Evolutionary conservation across 2,797 vertebrate genomes (phyloP).

Genomic region (Centroberyx gerrardi): DNA sequence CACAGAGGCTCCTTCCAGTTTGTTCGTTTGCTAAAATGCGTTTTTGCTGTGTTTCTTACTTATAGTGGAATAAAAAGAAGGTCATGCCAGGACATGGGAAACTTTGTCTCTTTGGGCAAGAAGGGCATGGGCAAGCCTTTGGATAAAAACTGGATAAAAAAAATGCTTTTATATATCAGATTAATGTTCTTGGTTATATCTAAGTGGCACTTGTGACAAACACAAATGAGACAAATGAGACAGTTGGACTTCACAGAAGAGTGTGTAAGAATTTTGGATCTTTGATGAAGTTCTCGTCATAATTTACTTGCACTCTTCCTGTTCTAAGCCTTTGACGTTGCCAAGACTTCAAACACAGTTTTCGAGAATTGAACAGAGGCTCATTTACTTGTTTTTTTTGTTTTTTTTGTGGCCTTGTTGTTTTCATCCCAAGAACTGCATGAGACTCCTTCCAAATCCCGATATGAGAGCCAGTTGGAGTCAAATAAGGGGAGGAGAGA

Average conservation of each 20-base stretch:
- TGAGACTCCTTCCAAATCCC: conserved; percentile 78
- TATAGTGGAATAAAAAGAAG: conserved; percentile 38
- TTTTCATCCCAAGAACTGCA: conserved; percentile 77
- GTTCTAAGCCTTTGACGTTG: conserved; percentile 25
- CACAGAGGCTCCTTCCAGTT: conserved; percentile 55
- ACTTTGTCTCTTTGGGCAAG: conserved; percentile 24
- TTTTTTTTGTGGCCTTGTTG: conserved; percentile 77
- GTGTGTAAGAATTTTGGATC: neutral
- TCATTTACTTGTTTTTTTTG: conserved; percentile 44
- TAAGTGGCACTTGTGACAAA: neutral
- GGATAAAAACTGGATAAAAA: neutral
- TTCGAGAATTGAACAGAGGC: conserved; percentile 26
- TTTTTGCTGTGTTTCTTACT: conserved; percentile 51
- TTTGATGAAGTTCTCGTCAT: neutral
- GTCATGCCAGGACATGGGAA: conserved; percentile 70
- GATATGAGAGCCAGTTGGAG: conserved; percentile 82
- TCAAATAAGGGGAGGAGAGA: conserved; percentile 58
- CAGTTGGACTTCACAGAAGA: neutral
- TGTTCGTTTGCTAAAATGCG: conserved; percentile 24
- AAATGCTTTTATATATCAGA: neutral
- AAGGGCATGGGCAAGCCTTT: neutral
- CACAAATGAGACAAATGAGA: neutral
- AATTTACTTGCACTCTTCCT: neutral
- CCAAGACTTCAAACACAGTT: conserved; percentile 22
- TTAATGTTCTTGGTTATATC: neutral